A percentile compares a stretch with the other conserved stretches of the same genome.
phyloP scores from a whole-genome alignment of 1,140 invertebrate genomes.

The Latrodectus geometricus region DNA sequence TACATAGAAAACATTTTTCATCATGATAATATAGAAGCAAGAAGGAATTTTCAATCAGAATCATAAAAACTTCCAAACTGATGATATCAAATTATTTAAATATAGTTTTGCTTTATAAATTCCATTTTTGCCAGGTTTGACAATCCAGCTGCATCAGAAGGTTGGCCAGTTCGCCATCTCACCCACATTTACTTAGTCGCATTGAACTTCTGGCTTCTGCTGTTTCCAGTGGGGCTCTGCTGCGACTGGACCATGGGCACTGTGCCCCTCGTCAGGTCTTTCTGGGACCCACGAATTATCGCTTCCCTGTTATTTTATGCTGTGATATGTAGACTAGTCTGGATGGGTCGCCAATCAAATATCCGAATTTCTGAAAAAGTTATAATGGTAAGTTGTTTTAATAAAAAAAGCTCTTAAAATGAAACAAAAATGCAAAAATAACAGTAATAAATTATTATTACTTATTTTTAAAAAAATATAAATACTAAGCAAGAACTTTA shows the following conservation, averaged over 20 bases:
- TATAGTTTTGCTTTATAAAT: too few relatives aligned
- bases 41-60: too few relatives aligned
- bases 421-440: too few relatives aligned
- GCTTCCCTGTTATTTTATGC: conserved; percentile 81
- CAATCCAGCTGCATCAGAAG: conserved; percentile 88
- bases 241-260: conserved; percentile 99
- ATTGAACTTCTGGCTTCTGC: conserved; percentile 88
- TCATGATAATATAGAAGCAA: too few relatives aligned
- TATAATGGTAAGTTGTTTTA: conserved; percentile 72
- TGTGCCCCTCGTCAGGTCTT: conserved; percentile 83
- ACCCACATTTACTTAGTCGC: conserved; percentile 93
- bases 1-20: too few relatives aligned
- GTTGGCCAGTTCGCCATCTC: conserved; percentile 83
- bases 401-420: too few relatives aligned
- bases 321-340: conserved; percentile 69
- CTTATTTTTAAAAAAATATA: too few relatives aligned
- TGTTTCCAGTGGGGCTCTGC: conserved; percentile 89
- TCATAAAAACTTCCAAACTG: too few relatives aligned
- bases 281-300: conserved; percentile 86
- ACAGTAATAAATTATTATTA: too few relatives aligned
- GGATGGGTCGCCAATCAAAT: conserved; percentile 9
- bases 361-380: conserved; percentile 4
- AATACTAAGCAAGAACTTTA: too few relatives aligned
- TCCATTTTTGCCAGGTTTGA: conserved; percentile 78
- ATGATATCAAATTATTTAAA: too few relatives aligned